These are phyloP conservation scores for Molossus molossus DNA, from an alignment of 2,797 vertebrate genomes.

Conservation along the genomic window DNA sequence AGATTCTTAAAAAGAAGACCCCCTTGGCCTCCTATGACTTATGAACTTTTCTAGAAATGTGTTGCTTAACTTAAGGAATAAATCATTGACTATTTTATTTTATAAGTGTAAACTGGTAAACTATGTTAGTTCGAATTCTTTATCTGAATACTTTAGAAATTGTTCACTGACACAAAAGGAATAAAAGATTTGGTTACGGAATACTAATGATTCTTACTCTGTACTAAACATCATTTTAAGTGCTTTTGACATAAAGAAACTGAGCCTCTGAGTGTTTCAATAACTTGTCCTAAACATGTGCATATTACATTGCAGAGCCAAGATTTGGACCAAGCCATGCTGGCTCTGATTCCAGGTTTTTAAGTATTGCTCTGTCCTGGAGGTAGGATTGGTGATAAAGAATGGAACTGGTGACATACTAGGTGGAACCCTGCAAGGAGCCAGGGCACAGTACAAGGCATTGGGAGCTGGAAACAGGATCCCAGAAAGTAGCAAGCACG, in stretches of 20 bases:
- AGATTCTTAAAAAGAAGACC: background rate
- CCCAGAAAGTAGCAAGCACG: background rate
- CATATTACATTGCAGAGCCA: background rate
- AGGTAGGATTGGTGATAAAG: background rate
- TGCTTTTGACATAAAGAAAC: background rate
- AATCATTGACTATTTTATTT: background rate
- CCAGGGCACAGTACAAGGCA: no score
- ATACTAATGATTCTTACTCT: background rate
- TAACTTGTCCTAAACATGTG: background rate
- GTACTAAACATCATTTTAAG: background rate
- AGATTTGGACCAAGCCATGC: background rate
- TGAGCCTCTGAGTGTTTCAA: background rate
- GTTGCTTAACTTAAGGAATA: background rate
- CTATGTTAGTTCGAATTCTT: background rate
- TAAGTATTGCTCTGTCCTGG: background rate
- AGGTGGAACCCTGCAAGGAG: background rate
- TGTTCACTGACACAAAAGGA: background rate
- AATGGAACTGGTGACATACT: background rate
- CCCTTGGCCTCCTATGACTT: background rate
- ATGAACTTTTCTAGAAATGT: background rate
- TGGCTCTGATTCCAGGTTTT: background rate
- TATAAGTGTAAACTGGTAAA: background rate
- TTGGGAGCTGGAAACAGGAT: background rate
- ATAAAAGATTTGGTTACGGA: background rate
- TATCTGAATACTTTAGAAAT: constrained; percentile 5